Evolutionary conservation across 2,113 vertebrate genomes (phyloP).

Genomic region (Gobius niger): DNA sequence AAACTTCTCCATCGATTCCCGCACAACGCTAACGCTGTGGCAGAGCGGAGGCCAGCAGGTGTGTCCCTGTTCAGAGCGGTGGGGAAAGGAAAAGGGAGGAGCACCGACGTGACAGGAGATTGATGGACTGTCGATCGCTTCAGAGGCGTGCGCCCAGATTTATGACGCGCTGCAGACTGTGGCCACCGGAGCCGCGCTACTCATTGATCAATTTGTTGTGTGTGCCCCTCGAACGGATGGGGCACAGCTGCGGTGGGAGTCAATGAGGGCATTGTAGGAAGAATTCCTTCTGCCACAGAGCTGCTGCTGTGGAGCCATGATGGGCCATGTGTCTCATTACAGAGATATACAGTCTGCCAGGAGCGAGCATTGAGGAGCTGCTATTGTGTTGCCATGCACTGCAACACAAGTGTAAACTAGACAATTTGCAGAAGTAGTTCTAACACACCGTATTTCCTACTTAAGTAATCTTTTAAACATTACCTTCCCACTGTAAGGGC

Average conservation of each 20-base stretch:
- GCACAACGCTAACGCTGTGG: slow-evolving; percentile 32
- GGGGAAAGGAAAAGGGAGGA: slow-evolving; percentile 46
- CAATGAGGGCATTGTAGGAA: slow-evolving; percentile 58
- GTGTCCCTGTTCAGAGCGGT: slow-evolving; percentile 28
- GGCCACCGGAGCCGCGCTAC: slow-evolving; percentile 41
- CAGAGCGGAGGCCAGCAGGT: slow-evolving; percentile 56
- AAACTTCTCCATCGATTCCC: slow-evolving; percentile 54
- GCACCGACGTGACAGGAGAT: slow-evolving; percentile 52
- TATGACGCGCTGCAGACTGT: slow-evolving; percentile 52
- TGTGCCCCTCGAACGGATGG: slow-evolving; percentile 52
- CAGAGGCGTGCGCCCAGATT: slow-evolving; percentile 62
- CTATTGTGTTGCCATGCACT: slow-evolving; percentile 5
- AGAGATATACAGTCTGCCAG: slow-evolving; percentile 22
- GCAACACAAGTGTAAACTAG: neutral
- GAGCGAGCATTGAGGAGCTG: slow-evolving; percentile 22
- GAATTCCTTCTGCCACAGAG: slow-evolving; percentile 52
- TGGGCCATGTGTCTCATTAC: slow-evolving; percentile 37
- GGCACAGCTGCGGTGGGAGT: slow-evolving; percentile 67
- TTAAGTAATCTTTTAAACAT: no score
- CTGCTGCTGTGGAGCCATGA: slow-evolving; percentile 37
- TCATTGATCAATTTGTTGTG: slow-evolving; percentile 69
- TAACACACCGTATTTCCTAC: neutral
- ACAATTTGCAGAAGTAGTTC: neutral
- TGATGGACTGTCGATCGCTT: slow-evolving; percentile 71
- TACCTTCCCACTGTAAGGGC: no score